These are phyloP conservation scores for Podargus strigoides DNA, from an alignment of 2,797 vertebrate species.

Conservation along the genomic window DNA sequence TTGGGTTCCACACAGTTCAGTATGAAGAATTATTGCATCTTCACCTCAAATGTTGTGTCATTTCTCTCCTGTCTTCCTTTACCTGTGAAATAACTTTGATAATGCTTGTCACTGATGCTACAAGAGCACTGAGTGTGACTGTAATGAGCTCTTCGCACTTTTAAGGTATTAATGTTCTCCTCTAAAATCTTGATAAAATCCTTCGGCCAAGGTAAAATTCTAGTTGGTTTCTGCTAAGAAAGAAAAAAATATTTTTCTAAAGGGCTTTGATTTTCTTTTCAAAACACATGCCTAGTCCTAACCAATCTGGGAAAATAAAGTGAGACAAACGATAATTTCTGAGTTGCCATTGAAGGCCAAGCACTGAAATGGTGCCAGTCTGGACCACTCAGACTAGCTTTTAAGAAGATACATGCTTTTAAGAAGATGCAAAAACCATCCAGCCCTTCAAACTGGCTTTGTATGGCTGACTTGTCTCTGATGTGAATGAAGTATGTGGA, in stretches of 20 bases:
- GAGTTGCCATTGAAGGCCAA: conserved; percentile 53
- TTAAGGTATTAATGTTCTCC: conserved; percentile 40
- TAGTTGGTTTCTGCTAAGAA: conserved; percentile 28
- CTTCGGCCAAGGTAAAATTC: conserved; percentile 30
- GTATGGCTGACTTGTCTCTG: background rate
- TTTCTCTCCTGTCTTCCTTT: background rate
- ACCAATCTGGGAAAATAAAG: conserved; percentile 47
- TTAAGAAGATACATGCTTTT: conserved; percentile 46
- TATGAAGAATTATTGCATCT: conserved; percentile 1
- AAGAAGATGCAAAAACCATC: background rate
- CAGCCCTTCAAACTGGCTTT: background rate
- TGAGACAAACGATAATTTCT: conserved; percentile 50
- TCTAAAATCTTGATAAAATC: conserved; percentile 59
- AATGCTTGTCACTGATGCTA: background rate
- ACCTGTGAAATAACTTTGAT: conserved; percentile 9
- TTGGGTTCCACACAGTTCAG: background rate
- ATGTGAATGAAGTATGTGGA: conserved; percentile 16
- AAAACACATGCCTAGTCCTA: conserved; percentile 32
- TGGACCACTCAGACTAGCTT: conserved; percentile 44
- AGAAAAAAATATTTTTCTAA: conserved; percentile 42
- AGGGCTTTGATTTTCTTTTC: conserved; percentile 53
- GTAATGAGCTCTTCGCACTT: conserved; percentile 16
- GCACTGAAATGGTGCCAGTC: conserved; percentile 57
- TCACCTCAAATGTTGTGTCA: background rate
- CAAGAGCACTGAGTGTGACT: background rate